Evolutionary conservation across 2,888 invertebrate species (phyloP).

Genomic region (Sesia bembeciformis): DNA sequence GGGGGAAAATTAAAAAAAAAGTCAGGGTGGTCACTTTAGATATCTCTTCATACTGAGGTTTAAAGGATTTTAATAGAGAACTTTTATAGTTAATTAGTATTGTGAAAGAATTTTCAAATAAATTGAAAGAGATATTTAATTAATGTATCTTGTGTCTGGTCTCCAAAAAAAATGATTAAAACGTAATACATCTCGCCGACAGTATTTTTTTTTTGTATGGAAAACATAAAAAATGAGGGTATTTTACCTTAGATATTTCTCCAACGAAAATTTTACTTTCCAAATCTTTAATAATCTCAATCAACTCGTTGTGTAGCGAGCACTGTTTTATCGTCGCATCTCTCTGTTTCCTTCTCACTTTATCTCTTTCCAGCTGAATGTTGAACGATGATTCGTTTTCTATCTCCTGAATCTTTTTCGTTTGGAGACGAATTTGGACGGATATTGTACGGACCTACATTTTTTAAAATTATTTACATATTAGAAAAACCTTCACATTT

Average conservation of each 20-base stretch:
- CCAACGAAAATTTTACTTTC: slow-evolving; percentile 30
- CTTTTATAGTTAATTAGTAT: no score
- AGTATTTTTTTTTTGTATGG: neutral
- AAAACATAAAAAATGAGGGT: no score
- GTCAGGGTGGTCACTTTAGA: no score
- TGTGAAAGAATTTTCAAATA: no score
- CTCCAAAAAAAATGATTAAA: neutral
- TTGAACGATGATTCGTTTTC: slow-evolving; percentile 39
- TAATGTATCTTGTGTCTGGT: no score
- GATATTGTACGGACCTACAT: slow-evolving; percentile 39
- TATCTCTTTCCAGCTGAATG: slow-evolving; percentile 29
- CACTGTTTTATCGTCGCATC: slow-evolving; percentile 31
- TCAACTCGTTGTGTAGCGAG: slow-evolving; percentile 29
- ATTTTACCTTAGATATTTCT: slow-evolving; percentile 39
- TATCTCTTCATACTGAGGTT: no score
- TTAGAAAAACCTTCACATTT: no score
- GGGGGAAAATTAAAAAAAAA: no score
- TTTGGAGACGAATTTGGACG: slow-evolving; percentile 43
- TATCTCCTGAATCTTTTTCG: slow-evolving; percentile 37
- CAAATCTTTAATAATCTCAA: slow-evolving; percentile 17
- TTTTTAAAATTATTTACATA: neutral
- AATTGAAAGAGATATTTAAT: no score
- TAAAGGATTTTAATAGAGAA: no score
- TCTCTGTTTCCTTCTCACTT: neutral
- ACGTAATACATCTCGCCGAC: neutral